Conservation (phyloP, 2,888 invertebrate genomes). For the Aphidoletes aphidimyza region DNA sequence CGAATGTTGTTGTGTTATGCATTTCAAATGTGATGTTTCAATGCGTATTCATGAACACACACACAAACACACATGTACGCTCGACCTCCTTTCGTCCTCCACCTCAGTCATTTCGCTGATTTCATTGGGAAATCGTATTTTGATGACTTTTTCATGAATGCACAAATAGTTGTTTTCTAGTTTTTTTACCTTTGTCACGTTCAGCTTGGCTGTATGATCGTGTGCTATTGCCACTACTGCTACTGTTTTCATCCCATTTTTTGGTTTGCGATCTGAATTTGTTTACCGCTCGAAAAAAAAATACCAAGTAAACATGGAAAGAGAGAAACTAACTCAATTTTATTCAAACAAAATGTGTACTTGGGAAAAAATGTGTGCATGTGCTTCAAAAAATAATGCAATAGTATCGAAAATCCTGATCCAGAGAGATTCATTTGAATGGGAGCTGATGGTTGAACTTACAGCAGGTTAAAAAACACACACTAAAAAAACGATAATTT, state of each 20-base stretch:
- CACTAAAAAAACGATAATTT: not conserved
- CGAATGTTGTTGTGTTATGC: conserved; percentile 24
- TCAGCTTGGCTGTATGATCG: conserved; percentile 24
- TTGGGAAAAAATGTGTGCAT: too few species aligned
- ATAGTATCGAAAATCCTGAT: not conserved
- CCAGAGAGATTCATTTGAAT: not conserved
- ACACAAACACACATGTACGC: not conserved
- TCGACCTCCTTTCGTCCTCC: not conserved
- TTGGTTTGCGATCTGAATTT: not conserved
- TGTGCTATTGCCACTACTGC: not conserved
- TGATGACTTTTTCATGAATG: conserved; percentile 54
- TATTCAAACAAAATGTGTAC: conserved; percentile 6
- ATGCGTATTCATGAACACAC: conserved; percentile 18
- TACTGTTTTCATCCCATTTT: not conserved
- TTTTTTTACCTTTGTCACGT: conserved; percentile 48
- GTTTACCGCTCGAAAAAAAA: not conserved
- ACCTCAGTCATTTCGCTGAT: not conserved
- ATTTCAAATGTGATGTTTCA: conserved; percentile 36
- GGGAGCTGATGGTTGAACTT: too few species aligned
- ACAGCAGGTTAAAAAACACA: too few species aligned
- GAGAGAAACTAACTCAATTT: conserved; percentile 33
- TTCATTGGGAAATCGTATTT: conserved; percentile 51
- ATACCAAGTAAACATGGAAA: not conserved
- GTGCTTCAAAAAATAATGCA: not conserved
- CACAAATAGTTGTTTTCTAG: conserved; percentile 29